Evolutionary conservation across 2,797 vertebrate genomes (phyloP), one percentile per base, ranked within the genome.

Genomic region (Eospalax fontanierii): DNA sequence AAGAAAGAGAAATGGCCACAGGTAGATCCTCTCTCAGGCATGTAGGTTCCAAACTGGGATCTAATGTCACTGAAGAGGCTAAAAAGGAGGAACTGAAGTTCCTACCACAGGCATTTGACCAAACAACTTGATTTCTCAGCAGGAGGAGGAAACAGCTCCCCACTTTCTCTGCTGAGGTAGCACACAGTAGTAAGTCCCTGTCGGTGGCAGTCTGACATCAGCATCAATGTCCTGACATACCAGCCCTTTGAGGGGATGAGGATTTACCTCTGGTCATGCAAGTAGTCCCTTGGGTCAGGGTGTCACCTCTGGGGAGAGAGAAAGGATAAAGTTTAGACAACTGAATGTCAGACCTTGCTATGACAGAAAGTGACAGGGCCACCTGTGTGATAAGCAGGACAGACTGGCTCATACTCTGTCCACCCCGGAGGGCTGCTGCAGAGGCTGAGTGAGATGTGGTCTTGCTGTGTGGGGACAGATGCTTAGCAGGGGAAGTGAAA

Each of bases 381-480:
- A 54, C 50, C 50, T 54, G 50, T 54, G 50, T 0, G 0, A 1
- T 6, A 8, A 14, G 83, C 3, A 19, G 28, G 15, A 18, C 0
- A 1, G 38, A 15, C 40, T 0, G 2, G 30, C 0, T 0, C 12
- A n/a, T 16, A 28, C 22, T 66, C 85, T 33, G 26, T 24, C 0
- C 0, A 87, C 54, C 74, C 46, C 26, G 30, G 28, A 57, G 74
- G 50, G 46, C 35, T 43, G 4, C 61, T 19, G 33, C 50, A 54
- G 50, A 54, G 50, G 50, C 50, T 54, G 54, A 87, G 33, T 18
- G 26, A 14, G 84, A 80, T 12, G 14, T 54, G 50, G 46, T 12
- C 50, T 73, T 5, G 57, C 50, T 68, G 6, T 2, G 71, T 16
- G 4, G 21, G 66, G 68, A 46, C 16, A 0, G 5, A 38, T 65